A percentile compares a stretch with the other conserved stretches of the same genome.
These are phyloP conservation scores for Anguilla pacifica DNA, from an alignment of 2,797 vertebrate species.

Conservation along the genomic window DNA sequence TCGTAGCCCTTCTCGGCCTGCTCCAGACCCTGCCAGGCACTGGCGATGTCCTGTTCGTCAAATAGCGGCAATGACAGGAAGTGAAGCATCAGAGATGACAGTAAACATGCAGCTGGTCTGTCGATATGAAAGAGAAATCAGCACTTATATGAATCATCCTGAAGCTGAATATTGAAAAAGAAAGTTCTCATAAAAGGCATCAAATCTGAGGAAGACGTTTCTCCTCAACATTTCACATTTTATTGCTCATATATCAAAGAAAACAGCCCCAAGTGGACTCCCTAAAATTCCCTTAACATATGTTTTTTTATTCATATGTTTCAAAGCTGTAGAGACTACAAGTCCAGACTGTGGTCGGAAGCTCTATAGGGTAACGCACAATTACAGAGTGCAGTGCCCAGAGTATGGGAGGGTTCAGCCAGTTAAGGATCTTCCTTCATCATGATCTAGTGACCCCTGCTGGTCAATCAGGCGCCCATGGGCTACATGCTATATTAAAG, in stretches of 20 bases:
- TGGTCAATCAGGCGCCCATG: too few relatives aligned
- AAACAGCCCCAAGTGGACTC: neutral
- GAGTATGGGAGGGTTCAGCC: too few relatives aligned
- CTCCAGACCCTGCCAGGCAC: slow-evolving; percentile 83
- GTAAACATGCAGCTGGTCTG: neutral
- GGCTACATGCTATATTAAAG: too few relatives aligned
- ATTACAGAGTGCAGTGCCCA: too few relatives aligned
- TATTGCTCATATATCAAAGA: neutral
- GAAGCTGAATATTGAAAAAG: neutral
- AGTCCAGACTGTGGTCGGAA: too few relatives aligned
- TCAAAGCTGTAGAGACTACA: neutral
- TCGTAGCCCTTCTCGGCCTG: slow-evolving; percentile 86
- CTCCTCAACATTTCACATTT: neutral
- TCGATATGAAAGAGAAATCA: neutral
- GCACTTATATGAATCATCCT: neutral
- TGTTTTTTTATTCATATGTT: neutral
- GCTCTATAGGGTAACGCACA: too few relatives aligned
- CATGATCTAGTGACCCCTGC: too few relatives aligned
- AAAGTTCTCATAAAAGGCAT: neutral
- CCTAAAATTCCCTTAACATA: neutral
- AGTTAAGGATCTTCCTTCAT: too few relatives aligned
- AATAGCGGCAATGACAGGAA: neutral
- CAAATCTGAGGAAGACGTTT: neutral
- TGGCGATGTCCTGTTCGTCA: slow-evolving; percentile 77
- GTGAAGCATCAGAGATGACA: neutral